Evolutionary conservation across 2,113 vertebrate genomes (phyloP).

Genomic region (Salvelinus sp.): DNA sequence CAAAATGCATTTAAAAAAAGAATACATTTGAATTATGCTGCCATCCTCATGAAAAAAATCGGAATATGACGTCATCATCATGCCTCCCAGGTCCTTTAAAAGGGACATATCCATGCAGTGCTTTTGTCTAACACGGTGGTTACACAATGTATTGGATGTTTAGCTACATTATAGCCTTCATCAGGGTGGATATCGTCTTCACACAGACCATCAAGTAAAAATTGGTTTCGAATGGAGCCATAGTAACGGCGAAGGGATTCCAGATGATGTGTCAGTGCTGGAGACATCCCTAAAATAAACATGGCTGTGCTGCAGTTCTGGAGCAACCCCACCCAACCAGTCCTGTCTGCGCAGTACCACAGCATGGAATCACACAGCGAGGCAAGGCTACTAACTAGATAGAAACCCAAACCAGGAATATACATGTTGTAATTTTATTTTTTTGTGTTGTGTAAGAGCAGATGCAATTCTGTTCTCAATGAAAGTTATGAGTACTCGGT

Average conservation of each 20-base stretch:
- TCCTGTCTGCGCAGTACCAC: conserved; percentile 30
- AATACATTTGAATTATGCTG: neutral
- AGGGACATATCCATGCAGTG: neutral
- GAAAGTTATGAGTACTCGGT: conserved; percentile 38
- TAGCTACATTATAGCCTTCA: conserved; percentile 57
- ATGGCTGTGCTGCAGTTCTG: conserved; percentile 52
- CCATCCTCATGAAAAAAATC: neutral
- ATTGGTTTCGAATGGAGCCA: conserved; percentile 69
- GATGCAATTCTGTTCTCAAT: conserved; percentile 40
- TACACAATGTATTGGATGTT: conserved; percentile 46
- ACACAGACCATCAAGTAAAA: conserved; percentile 77
- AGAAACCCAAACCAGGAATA: conserved; percentile 28
- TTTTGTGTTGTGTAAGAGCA: conserved; percentile 38
- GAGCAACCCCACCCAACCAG: conserved; percentile 36
- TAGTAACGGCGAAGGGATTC: conserved; percentile 63
- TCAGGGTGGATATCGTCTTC: conserved; percentile 62
- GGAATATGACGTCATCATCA: neutral
- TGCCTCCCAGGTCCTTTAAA: neutral
- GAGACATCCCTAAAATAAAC: conserved; percentile 68
- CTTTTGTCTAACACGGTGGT: too few species aligned
- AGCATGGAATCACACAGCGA: conserved; percentile 5
- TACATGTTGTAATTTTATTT: conserved; percentile 45
- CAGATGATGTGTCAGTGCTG: conserved; percentile 67
- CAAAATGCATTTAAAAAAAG: neutral
- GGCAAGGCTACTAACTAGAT: neutral